These are phyloP conservation scores for Tursiops truncatus DNA, from an alignment of 2,113 vertebrate species.

Conservation along the genomic window DNA sequence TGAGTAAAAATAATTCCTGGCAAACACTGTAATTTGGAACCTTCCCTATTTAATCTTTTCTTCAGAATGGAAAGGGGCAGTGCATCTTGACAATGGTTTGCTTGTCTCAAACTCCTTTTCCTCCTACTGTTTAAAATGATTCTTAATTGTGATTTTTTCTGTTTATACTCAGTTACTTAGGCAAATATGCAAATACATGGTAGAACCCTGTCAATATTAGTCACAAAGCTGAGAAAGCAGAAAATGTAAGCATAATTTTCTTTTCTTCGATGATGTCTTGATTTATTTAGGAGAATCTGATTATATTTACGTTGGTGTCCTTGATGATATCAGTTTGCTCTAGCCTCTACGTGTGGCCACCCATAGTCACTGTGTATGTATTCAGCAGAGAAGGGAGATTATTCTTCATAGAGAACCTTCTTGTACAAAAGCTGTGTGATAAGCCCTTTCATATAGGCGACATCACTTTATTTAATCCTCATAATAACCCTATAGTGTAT, in stretches of 20 bases:
- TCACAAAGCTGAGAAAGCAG: constrained; percentile 70
- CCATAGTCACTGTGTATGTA: background rate
- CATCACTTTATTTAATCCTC: background rate
- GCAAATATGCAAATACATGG: constrained; percentile 24
- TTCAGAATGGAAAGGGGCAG: constrained; percentile 46
- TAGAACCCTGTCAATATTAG: constrained; percentile 53
- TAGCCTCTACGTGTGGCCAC: background rate
- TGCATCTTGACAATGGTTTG: background rate
- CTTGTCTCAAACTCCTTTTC: constrained; percentile 38
- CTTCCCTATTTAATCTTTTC: background rate
- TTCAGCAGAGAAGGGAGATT: background rate
- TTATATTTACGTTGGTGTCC: background rate
- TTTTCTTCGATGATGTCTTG: background rate
- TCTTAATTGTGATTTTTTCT: constrained; percentile 19
- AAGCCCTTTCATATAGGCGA: background rate
- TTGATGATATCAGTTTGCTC: background rate
- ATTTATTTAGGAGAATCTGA: constrained; percentile 20
- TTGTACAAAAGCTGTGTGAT: background rate
- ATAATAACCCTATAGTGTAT: background rate
- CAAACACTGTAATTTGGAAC: background rate
- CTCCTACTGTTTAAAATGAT: background rate
- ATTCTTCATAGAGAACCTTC: background rate
- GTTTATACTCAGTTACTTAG: background rate
- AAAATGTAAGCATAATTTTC: constrained; percentile 49
- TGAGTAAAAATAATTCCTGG: constrained; percentile 8